Evolutionary conservation across 1,140 invertebrate species (phyloP).

Genomic region (Bombus difficillimus): DNA sequence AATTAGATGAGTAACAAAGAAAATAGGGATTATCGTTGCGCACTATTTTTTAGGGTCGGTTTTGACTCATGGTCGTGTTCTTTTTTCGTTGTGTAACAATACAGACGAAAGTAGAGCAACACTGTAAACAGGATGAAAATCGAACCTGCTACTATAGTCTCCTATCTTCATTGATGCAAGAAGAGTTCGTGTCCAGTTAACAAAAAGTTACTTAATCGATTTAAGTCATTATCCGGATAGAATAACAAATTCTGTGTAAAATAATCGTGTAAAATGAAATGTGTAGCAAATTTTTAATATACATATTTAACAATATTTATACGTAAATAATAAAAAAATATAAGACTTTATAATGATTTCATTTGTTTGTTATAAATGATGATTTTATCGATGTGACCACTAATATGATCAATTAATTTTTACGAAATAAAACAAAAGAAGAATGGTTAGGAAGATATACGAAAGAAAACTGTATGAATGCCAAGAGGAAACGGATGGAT

Average conservation of each 20-base stretch:
- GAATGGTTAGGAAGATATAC: conserved; percentile 10
- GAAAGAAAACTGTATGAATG: conserved; percentile 34
- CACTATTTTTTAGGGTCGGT: neutral
- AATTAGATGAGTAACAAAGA: conserved; percentile 45
- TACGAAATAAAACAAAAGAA: conserved; percentile 39
- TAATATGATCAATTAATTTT: conserved; percentile 62
- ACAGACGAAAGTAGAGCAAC: neutral
- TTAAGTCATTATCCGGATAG: conserved; percentile 75
- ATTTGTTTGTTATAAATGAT: conserved; percentile 69
- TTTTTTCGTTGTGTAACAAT: neutral
- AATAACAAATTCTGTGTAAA: conserved; percentile 79
- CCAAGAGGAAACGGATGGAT: neutral
- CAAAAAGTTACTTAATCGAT: conserved; percentile 74
- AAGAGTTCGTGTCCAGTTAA: conserved; percentile 65
- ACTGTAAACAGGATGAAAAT: conserved; percentile 7
- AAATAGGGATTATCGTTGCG: conserved; percentile 50
- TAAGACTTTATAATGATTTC: conserved; percentile 71
- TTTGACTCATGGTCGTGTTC: neutral
- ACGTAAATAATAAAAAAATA: conserved; percentile 73
- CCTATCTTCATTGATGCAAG: conserved; percentile 51
- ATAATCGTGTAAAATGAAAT: conserved; percentile 74
- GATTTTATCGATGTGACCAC: conserved; percentile 72
- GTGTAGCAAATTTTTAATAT: conserved; percentile 80
- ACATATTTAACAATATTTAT: conserved; percentile 80
- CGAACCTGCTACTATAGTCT: conserved; percentile 27